Evolutionary conservation across 2,888 invertebrate genomes (phyloP).

Genomic region (Pardosa pseudoannulata): DNA sequence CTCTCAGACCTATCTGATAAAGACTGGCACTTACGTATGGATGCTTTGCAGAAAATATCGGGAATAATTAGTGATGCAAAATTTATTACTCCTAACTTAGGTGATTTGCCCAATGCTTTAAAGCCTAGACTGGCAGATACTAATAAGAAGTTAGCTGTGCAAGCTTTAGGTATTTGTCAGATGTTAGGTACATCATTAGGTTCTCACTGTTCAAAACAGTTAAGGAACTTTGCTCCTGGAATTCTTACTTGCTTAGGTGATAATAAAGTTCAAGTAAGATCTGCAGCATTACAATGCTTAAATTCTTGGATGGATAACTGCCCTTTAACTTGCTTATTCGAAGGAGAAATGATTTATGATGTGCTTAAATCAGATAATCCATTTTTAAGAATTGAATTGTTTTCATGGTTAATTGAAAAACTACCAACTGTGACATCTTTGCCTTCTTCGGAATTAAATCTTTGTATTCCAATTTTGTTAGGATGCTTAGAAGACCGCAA

Average conservation of each 20-base stretch:
- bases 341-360: slow-evolving; percentile 92
- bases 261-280: slow-evolving; percentile 88
- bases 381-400: slow-evolving; percentile 86
- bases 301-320: slow-evolving; percentile 89
- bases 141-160: slow-evolving; percentile 93
- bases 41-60: slow-evolving; percentile 85
- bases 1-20: slow-evolving; percentile 90
- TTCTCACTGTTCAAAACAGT: slow-evolving; percentile 85
- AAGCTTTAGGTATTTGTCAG: slow-evolving; percentile 89
- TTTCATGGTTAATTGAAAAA: slow-evolving; percentile 90
- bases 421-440: slow-evolving; percentile 83
- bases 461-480: slow-evolving; percentile 87
- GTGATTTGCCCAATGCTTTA: slow-evolving; percentile 89
- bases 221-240: slow-evolving; percentile 89
- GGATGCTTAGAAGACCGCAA: slow-evolving; percentile 92
- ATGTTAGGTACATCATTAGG: slow-evolving; percentile 90
- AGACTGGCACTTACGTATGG: slow-evolving; percentile 93
- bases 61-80: slow-evolving; percentile 86
- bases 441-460: slow-evolving; percentile 87
- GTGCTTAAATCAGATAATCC: slow-evolving; percentile 91
- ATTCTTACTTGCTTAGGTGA: slow-evolving; percentile 84
- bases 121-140: slow-evolving; percentile 89
- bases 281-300: slow-evolving; percentile 88
- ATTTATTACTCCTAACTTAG: slow-evolving; percentile 88
- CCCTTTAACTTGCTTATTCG: slow-evolving; percentile 86